phyloP scores from a whole-genome alignment of 2,113 vertebrate genomes.

The Capreolus pygargus region DNA sequence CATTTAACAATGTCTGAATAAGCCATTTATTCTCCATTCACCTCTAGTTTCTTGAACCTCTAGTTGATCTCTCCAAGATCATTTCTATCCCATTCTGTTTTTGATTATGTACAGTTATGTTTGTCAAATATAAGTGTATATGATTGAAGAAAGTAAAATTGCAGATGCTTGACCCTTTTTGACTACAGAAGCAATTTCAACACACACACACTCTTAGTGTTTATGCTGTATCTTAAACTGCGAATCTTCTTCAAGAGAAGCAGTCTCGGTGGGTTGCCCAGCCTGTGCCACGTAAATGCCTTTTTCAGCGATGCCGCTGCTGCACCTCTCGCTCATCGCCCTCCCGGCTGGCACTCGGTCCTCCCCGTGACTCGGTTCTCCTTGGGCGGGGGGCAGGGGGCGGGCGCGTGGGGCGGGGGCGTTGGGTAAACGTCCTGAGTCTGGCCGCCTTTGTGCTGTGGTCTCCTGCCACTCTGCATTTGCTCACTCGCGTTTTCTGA shows the following conservation, averaged over 20 bases:
- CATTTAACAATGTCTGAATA: background rate
- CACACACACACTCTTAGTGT: background rate
- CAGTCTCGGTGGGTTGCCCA: background rate
- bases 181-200: background rate
- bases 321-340: background rate
- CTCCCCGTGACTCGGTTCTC: background rate
- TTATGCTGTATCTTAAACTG: background rate
- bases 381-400: background rate
- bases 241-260: background rate
- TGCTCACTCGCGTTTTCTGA: conserved; percentile 43
- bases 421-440: background rate
- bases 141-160: background rate
- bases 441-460: background rate
- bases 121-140: background rate
- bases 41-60: background rate
- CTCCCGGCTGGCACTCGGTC: background rate
- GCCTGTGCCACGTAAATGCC: background rate
- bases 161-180: background rate
- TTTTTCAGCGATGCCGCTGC: background rate
- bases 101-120: background rate
- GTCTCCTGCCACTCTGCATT: conserved; percentile 52
- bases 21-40: background rate
- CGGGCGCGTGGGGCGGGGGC: background rate
- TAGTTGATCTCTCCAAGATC: background rate
- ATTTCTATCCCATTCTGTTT: background rate